A percentile compares a stretch with the other conserved stretches of the same genome.
These are phyloP conservation scores for Riptortus pedestris DNA, from an alignment of 1,140 invertebrate species.

Conservation along the genomic window DNA sequence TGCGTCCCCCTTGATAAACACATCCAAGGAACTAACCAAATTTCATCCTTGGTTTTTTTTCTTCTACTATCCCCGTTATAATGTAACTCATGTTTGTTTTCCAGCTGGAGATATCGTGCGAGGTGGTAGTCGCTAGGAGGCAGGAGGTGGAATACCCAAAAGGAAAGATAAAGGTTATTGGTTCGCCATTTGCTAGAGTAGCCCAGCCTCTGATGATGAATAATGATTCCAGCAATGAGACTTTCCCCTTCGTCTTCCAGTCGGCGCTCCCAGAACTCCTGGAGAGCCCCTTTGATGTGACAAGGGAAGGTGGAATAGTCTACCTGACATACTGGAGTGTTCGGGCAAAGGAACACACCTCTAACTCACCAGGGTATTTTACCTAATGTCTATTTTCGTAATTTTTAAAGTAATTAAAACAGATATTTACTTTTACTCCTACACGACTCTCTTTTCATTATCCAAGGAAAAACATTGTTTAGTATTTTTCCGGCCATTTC, in stretches of 20 bases:
- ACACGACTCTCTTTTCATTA: too few relatives aligned
- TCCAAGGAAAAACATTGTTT: too few relatives aligned
- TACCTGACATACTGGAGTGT: conserved; percentile 40
- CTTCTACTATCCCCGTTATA: too few relatives aligned
- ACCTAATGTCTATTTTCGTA: neutral
- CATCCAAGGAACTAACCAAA: too few relatives aligned
- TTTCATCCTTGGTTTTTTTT: too few relatives aligned
- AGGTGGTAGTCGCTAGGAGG: neutral
- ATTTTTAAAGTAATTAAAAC: too few relatives aligned
- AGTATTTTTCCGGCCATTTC: too few relatives aligned
- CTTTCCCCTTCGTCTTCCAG: conserved; percentile 13
- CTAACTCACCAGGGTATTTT: conserved; percentile 12
- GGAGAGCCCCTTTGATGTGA: conserved; percentile 42
- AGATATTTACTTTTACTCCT: too few relatives aligned
- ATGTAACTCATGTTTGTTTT: too few relatives aligned
- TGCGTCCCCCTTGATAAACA: too few relatives aligned
- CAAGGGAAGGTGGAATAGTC: conserved; percentile 44
- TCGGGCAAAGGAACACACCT: conserved; percentile 13
- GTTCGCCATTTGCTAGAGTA: conserved; percentile 4
- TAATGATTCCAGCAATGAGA: neutral
- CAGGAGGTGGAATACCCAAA: neutral
- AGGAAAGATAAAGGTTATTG: neutral
- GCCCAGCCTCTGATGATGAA: neutral
- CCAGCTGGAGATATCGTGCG: neutral
- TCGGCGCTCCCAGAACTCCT: conserved; percentile 3